Evolutionary conservation across 2,888 invertebrate genomes (phyloP).

Genomic region (Tryphoninae sp.): DNA sequence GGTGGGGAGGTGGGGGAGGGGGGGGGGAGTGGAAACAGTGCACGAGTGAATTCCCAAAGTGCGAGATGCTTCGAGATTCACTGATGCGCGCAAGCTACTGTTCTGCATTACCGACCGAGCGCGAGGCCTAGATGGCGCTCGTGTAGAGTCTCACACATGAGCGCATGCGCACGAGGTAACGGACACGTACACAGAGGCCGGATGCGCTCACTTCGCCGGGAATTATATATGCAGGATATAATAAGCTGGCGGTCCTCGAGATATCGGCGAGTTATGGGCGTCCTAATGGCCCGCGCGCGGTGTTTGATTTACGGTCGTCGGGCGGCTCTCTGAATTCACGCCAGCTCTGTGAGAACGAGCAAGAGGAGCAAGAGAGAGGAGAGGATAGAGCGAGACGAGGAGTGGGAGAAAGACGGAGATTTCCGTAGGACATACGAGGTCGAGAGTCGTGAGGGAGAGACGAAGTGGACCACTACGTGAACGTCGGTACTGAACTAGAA

Average conservation of each 20-base stretch:
- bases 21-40: constrained; percentile 12
- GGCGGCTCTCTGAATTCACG: constrained; percentile 72
- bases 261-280: constrained; percentile 80
- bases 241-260: constrained; percentile 80
- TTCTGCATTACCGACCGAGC: neutral
- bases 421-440: constrained; percentile 18
- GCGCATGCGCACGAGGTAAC: neutral
- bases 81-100: constrained; percentile 45
- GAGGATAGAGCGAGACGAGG: constrained; percentile 50
- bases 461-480: constrained; percentile 38
- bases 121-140: constrained; percentile 13
- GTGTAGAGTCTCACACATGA: neutral
- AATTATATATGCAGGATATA: constrained; percentile 80
- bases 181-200: constrained; percentile 46
- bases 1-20: neutral
- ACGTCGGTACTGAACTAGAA: constrained; percentile 14
- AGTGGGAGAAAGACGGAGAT: constrained; percentile 49
- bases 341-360: constrained; percentile 32
- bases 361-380: constrained; percentile 15
- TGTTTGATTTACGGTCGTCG: constrained; percentile 78
- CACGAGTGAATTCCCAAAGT: constrained; percentile 57
- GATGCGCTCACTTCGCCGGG: constrained; percentile 69
- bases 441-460: constrained; percentile 26
- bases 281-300: constrained; percentile 78
- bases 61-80: constrained; percentile 48